Evolutionary conservation across 53 echinoderm and acorn worm species (phyloP), one percentile per base, ranked within the genome.

Genomic region (Crossaster papposus): DNA sequence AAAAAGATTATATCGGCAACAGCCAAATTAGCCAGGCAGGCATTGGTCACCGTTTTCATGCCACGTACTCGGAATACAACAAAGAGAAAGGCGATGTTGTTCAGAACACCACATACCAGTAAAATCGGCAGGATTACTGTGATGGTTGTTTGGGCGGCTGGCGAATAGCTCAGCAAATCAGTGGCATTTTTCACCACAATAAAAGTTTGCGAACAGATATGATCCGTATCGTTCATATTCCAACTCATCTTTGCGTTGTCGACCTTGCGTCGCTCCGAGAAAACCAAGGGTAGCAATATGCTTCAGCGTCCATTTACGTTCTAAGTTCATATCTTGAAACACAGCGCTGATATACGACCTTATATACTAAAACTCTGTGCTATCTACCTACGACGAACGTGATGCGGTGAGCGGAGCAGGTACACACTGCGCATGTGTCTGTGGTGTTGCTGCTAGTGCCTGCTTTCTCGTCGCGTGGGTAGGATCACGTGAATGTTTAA

Each of bases 41-140:
- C 86, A 63, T 94, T 94, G 65, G 94, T 94, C 13, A 89, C 91
- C 29, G 89, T 94, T 68, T 94, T 89, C 94, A 94, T 94, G 76
- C 94, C 89, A 51, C 89, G 91, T 35, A 94, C 94, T 36, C 90
- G 89, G 62, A 89, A 83, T 15, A 94, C 92, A 18, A 94, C 94
- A 86, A 91, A 89, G 7, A 94, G 89, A 89, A 94, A 94, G 75
- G 92, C 89, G 53, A 90, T 72, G 64, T 94, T 94, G 90, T 90
- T 94, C 80, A 91, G 71, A 51, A 94, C 81, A 17, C 94, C 94
- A 72, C 89, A 78, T 36, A 79, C 28, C 54, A 94, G 90, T 36
- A 94, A 51, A 63, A 92, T 93, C 7, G 93, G 93, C 76, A 90
- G 53, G 13, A 93, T 38, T n/a, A 93, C 62, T 7, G 93, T 93